Conservation (phyloP, 1,140 invertebrate genomes). For the Piezodorus guildinii region DNA sequence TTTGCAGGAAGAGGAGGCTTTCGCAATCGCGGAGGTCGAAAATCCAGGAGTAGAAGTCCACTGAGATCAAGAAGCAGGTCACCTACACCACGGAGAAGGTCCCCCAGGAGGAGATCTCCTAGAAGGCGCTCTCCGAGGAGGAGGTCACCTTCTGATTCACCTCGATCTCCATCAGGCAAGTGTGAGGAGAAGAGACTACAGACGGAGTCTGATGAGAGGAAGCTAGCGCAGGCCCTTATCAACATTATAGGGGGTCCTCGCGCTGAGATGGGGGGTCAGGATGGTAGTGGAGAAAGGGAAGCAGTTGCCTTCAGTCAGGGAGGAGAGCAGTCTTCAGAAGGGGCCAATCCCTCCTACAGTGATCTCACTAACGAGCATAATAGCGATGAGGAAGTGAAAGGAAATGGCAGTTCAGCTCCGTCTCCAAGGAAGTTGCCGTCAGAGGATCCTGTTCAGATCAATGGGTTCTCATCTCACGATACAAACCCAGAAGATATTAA, state of each 20-base stretch:
- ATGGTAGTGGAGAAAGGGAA: background rate
- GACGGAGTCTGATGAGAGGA: constrained; percentile 3
- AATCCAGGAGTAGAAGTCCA: constrained; percentile 1
- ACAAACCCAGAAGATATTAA: too few relatives aligned
- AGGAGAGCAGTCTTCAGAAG: background rate
- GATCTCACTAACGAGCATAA: background rate
- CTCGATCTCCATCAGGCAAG: constrained; percentile 4
- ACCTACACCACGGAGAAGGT: background rate
- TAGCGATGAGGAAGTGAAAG: background rate
- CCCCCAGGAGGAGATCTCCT: background rate
- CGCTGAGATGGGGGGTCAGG: background rate
- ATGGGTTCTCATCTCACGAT: too few relatives aligned
- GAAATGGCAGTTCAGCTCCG: too few relatives aligned
- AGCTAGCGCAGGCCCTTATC: constrained; percentile 3
- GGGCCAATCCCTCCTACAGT: background rate
- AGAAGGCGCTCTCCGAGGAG: background rate
- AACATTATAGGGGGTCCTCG: constrained; percentile 3
- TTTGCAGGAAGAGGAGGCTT: constrained; percentile 6
- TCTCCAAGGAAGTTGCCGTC: too few relatives aligned
- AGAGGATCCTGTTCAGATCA: too few relatives aligned
- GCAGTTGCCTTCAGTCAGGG: background rate
- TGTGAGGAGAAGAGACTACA: background rate
- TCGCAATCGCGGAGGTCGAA: constrained; percentile 2
- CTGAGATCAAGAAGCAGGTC: background rate
- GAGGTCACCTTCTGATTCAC: background rate